phyloP scores from a whole-genome alignment of 2,888 invertebrate species.

The Drosophila pseudotakahashii region DNA sequence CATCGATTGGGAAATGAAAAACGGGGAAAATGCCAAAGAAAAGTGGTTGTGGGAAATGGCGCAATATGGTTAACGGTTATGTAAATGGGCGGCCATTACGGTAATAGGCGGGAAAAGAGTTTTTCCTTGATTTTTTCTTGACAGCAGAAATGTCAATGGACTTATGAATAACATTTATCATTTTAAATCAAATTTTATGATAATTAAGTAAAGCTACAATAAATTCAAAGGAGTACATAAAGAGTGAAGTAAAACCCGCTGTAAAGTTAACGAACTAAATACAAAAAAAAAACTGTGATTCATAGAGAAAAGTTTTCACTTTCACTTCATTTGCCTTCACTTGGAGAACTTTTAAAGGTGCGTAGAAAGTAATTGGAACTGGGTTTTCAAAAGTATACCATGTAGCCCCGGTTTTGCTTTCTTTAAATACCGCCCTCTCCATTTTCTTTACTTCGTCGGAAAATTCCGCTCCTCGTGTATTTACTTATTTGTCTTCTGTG shows the following conservation, averaged over 20 bases:
- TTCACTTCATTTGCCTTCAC: slow-evolving; percentile 6
- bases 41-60: slow-evolving; percentile 11
- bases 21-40: slow-evolving; percentile 8
- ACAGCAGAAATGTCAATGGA: background rate
- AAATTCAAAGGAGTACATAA: background rate
- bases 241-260: background rate
- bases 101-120: background rate
- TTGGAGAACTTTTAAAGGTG: background rate
- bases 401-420: background rate
- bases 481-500: slow-evolving; percentile 4
- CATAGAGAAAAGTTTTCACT: background rate
- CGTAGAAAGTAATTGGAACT: background rate
- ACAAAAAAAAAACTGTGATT: background rate
- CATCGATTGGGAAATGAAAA: slow-evolving; percentile 4
- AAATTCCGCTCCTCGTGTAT: background rate
- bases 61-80: slow-evolving; percentile 28
- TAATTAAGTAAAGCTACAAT: background rate
- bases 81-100: slow-evolving; percentile 7
- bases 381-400: slow-evolving; percentile 1
- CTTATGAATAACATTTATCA: too few species aligned
- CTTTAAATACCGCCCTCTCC: background rate
- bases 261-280: background rate
- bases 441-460: background rate
- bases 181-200: too few species aligned
- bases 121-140: background rate